Percentiles rank a stretch among this genome's conserved stretches.
These are phyloP conservation scores for Numida meleagris DNA, from an alignment of 2,113 vertebrate species.

Conservation along the genomic window DNA sequence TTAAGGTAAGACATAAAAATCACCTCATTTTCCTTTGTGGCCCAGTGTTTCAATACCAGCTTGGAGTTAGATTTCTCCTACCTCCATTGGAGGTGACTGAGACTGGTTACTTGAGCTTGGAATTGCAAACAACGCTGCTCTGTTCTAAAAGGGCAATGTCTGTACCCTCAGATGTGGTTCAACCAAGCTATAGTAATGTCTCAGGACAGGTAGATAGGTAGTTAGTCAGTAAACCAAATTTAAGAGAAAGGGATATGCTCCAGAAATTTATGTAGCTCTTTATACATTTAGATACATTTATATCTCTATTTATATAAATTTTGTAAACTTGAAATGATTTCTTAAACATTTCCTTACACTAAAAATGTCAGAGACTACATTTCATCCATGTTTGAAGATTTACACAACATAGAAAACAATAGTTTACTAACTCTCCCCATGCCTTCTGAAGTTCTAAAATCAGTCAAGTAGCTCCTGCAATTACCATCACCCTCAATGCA, in stretches of 20 bases:
- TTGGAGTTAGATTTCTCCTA: not conserved
- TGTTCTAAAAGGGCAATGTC: not conserved
- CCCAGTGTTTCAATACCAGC: not conserved
- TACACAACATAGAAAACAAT: not conserved
- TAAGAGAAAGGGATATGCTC: not conserved
- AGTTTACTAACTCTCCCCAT: not conserved
- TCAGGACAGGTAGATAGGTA: not conserved
- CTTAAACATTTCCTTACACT: not conserved
- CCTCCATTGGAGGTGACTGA: not conserved
- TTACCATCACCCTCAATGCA: not conserved
- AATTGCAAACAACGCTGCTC: fast-evolving
- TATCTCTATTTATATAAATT: not conserved
- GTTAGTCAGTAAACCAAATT: not conserved
- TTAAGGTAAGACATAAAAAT: constrained; percentile 3
- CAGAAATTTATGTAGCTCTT: not conserved
- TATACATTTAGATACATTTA: not conserved
- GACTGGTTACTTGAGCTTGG: not conserved
- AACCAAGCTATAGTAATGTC: not conserved
- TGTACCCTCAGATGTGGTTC: not conserved
- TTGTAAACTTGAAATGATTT: not conserved
- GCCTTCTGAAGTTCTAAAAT: not conserved
- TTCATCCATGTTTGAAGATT: not conserved
- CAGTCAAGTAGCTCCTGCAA: not conserved
- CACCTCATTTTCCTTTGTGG: not conserved
- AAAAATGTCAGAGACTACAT: not conserved